Evolutionary conservation across 2,888 invertebrate species (phyloP).

Genomic region (Zonitis immaculata): DNA sequence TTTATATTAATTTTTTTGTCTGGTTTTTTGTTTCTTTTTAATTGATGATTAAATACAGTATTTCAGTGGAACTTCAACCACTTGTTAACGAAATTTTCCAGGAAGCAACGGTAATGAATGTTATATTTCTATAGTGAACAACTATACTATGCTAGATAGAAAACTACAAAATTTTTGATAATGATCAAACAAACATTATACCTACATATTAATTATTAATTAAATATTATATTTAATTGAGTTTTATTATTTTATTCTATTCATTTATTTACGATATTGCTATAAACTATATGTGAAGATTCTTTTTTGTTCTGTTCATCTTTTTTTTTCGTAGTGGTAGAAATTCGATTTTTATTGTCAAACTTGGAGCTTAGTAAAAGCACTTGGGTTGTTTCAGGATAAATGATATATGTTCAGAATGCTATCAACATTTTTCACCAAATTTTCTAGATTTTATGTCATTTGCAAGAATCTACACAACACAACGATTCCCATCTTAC

Average conservation of each 20-base stretch:
- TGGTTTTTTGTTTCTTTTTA: no score
- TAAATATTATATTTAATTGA: no score
- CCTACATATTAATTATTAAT: no score
- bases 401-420: background rate
- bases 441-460: background rate
- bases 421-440: slow-evolving; percentile 1
- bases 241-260: no score
- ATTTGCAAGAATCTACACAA: background rate
- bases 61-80: background rate
- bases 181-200: no score
- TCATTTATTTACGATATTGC: no score
- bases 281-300: background rate
- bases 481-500: background rate
- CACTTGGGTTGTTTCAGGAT: background rate
- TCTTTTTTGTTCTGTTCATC: background rate
- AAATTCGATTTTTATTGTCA: background rate
- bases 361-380: background rate
- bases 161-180: no score
- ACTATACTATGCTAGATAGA: no score
- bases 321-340: background rate
- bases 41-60: no score
- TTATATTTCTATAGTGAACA: no score
- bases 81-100: background rate
- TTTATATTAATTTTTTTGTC: no score
- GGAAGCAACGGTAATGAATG: no score